Evolutionary conservation across 2,888 invertebrate genomes (phyloP).

Genomic region (Lepidocyrtoides sp.): DNA sequence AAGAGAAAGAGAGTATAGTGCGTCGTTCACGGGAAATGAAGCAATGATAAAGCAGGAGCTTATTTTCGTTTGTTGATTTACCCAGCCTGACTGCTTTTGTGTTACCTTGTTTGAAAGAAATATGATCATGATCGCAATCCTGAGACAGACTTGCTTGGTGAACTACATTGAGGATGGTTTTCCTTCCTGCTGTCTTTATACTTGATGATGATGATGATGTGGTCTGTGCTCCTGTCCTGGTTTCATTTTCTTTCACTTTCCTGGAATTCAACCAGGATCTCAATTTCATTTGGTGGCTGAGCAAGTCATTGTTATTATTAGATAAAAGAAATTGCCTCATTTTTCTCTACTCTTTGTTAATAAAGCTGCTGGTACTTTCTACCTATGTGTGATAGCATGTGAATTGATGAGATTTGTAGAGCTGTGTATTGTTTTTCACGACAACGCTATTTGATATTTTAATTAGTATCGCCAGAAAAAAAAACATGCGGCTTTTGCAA

Average conservation of each 20-base stretch:
- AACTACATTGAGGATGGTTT: background rate
- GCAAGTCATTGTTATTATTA: background rate
- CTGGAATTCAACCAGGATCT: background rate
- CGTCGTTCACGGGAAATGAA: constrained; percentile 15
- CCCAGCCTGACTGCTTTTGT: background rate
- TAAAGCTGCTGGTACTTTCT: no score
- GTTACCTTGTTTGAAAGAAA: constrained; percentile 4
- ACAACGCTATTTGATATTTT: background rate
- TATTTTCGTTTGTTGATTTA: constrained; percentile 24
- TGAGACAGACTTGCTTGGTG: background rate
- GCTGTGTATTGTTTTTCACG: background rate
- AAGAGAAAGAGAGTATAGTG: background rate
- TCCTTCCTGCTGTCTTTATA: background rate
- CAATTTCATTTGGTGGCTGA: constrained; percentile 27
- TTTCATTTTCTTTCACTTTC: constrained; percentile 25
- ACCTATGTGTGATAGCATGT: background rate
- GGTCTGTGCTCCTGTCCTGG: background rate
- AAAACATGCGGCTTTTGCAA: no score
- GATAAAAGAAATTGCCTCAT: background rate
- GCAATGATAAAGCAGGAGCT: constrained; percentile 24
- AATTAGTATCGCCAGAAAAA: no score
- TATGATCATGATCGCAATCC: background rate
- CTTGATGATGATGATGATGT: background rate
- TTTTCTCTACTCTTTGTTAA: no score
- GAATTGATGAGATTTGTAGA: background rate